These are phyloP conservation scores for Dendrocopos noguchii DNA, from an alignment of 2,113 vertebrate species.

Conservation along the genomic window DNA sequence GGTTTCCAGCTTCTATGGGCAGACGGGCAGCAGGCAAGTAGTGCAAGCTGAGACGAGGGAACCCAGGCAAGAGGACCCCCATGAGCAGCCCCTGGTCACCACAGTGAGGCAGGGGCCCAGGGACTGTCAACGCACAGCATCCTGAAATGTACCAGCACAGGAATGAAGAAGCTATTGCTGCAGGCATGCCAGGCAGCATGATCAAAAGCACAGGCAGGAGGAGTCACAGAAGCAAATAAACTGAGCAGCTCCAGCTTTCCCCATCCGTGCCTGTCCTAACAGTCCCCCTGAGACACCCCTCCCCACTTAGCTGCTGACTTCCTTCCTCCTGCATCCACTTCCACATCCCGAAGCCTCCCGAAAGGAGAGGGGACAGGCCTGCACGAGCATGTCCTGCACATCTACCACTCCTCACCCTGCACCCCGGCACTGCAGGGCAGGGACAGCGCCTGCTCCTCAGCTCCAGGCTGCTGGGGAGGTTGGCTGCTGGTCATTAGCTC, in stretches of 20 bases:
- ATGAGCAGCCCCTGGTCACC: not conserved
- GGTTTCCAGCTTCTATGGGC: not conserved
- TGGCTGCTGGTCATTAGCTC: not conserved
- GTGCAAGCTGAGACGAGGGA: not conserved
- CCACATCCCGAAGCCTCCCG: not conserved
- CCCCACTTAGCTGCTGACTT: not conserved
- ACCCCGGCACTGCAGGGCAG: not conserved
- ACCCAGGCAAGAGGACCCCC: not conserved
- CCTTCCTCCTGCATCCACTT: constrained; percentile 13
- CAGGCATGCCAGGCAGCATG: not conserved
- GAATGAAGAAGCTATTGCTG: not conserved
- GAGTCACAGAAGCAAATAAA: not conserved
- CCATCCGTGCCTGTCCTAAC: not conserved
- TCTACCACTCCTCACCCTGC: not conserved
- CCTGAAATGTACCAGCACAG: not conserved
- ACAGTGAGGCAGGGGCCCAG: not conserved
- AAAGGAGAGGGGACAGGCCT: rapidly evolving
- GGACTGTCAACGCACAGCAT: not conserved
- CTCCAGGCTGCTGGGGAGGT: not conserved
- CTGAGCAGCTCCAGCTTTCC: not conserved
- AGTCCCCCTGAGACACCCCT: rapidly evolving
- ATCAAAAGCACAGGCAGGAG: not conserved
- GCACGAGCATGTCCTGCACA: rapidly evolving
- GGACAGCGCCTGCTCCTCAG: not conserved
- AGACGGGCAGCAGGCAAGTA: rapidly evolving